Percentiles rank a stretch among this genome's conserved stretches.
phyloP scores from a whole-genome alignment of 2,888 invertebrate genomes.

The Bellardia bayeri region DNA sequence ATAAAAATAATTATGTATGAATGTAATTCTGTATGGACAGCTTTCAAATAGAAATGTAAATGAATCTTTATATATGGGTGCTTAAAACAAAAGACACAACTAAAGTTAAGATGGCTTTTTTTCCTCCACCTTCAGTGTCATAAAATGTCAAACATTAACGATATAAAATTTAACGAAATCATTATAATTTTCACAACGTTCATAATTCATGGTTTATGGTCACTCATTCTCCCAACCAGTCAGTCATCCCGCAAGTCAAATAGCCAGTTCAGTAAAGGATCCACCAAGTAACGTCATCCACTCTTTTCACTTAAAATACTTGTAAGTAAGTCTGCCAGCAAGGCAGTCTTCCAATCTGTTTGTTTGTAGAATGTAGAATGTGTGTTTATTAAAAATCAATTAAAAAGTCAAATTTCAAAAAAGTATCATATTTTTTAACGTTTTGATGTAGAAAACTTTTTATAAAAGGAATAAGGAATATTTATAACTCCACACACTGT shows the following conservation, averaged over 20 bases:
- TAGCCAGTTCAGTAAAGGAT: slow-evolving; percentile 22
- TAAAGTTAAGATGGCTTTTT: slow-evolving; percentile 12
- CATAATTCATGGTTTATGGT: slow-evolving; percentile 78
- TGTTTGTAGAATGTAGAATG: slow-evolving; percentile 9
- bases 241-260: neutral
- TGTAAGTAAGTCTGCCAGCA: neutral
- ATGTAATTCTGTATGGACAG: neutral
- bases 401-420: slow-evolving; percentile 64
- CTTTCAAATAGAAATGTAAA: slow-evolving; percentile 67
- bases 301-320: neutral
- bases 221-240: slow-evolving; percentile 53
- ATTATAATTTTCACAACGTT: slow-evolving; percentile 79
- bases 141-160: slow-evolving; percentile 73
- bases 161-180: slow-evolving; percentile 74
- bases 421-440: slow-evolving; percentile 25
- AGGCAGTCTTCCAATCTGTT: neutral
- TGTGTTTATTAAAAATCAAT: slow-evolving; percentile 77
- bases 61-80: slow-evolving; percentile 46
- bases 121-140: slow-evolving; percentile 68
- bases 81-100: slow-evolving; percentile 42
- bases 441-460: slow-evolving; percentile 31
- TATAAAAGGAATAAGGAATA: slow-evolving; percentile 48
- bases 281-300: neutral
- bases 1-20: slow-evolving; percentile 7
- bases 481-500: slow-evolving; percentile 11